Evolutionary conservation across 2,888 invertebrate genomes (phyloP).

Genomic region (Pollenia amentaria): DNA sequence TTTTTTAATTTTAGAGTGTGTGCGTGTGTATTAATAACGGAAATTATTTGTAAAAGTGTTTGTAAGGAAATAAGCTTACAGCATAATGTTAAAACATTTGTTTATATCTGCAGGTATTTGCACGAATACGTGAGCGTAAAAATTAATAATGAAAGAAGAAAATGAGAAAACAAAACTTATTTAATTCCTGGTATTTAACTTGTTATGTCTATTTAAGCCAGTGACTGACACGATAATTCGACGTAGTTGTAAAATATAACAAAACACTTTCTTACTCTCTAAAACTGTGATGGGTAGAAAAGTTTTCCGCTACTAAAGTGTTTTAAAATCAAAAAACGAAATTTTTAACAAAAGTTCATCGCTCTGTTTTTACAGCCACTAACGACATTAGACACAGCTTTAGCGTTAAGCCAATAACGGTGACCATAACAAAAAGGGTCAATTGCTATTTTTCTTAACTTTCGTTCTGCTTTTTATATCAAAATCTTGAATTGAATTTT

Average conservation of each 20-base stretch:
- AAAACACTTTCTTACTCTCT: background rate
- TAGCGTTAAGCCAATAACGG: background rate
- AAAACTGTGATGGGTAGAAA: too few species aligned
- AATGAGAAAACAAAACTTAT: background rate
- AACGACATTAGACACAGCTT: background rate
- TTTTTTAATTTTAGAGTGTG: conserved; percentile 9
- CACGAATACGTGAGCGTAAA: background rate
- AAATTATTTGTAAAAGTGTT: background rate
- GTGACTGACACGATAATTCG: conserved; percentile 20
- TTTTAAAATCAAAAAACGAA: too few species aligned
- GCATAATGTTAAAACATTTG: background rate
- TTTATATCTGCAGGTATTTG: background rate
- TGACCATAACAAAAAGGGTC: conserved; percentile 15
- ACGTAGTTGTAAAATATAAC: conserved; percentile 2
- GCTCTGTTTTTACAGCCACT: background rate
- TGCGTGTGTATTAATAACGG: background rate
- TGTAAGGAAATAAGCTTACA: background rate
- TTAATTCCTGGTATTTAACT: conserved; percentile 27
- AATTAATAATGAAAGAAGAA: conserved; percentile 8
- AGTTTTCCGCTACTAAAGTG: too few species aligned
- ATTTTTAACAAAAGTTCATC: background rate
- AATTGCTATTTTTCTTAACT: background rate
- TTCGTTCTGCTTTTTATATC: background rate
- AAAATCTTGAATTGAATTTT: background rate
- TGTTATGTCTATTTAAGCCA: conserved; percentile 34